A percentile compares a stretch with the other conserved stretches of the same genome.
These are phyloP conservation scores for Eunapius fragilis DNA, from an alignment of 37 sponge, comb jelly and placozoan genomes.

Conservation along the genomic window DNA sequence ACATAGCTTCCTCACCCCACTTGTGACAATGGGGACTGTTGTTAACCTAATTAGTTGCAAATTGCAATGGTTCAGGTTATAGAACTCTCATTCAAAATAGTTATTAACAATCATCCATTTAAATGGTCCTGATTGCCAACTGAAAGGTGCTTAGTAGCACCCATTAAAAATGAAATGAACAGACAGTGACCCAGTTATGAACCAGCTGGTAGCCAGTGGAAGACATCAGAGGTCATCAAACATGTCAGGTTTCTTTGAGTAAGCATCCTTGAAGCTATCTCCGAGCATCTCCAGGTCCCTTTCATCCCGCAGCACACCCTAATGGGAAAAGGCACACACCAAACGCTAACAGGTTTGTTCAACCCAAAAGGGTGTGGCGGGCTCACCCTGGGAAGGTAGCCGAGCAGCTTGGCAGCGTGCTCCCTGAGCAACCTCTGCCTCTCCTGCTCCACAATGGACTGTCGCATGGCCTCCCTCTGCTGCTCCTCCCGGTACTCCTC, in stretches of 20 bases:
- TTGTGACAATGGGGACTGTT: too few relatives aligned
- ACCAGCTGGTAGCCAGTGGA: background rate
- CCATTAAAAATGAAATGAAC: background rate
- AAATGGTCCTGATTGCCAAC: too few relatives aligned
- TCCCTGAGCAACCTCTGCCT: slow-evolving; percentile 90
- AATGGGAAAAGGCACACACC: background rate
- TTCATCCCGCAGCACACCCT: slow-evolving; percentile 88
- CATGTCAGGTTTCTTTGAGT: slow-evolving; percentile 70
- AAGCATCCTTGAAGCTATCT: slow-evolving; percentile 73
- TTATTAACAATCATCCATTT: too few relatives aligned
- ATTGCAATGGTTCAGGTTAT: too few relatives aligned
- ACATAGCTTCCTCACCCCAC: too few relatives aligned
- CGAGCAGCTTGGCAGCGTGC: slow-evolving; percentile 91
- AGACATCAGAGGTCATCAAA: slow-evolving; percentile 60
- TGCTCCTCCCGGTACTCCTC: slow-evolving; percentile 76
- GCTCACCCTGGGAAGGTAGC: slow-evolving; percentile 90
- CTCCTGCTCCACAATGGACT: slow-evolving; percentile 92
- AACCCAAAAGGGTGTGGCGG: background rate
- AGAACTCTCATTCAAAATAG: too few relatives aligned
- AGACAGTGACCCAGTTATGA: background rate
- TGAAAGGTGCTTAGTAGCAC: background rate
- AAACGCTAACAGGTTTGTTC: background rate
- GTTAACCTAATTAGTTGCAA: too few relatives aligned
- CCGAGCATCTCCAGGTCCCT: slow-evolving; percentile 74
- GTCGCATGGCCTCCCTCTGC: slow-evolving; percentile 50